A percentile compares a stretch with the other conserved stretches of the same genome.
These are phyloP conservation scores for Polypterus senegalus DNA, from an alignment of 2,113 vertebrate species.

Conservation along the genomic window DNA sequence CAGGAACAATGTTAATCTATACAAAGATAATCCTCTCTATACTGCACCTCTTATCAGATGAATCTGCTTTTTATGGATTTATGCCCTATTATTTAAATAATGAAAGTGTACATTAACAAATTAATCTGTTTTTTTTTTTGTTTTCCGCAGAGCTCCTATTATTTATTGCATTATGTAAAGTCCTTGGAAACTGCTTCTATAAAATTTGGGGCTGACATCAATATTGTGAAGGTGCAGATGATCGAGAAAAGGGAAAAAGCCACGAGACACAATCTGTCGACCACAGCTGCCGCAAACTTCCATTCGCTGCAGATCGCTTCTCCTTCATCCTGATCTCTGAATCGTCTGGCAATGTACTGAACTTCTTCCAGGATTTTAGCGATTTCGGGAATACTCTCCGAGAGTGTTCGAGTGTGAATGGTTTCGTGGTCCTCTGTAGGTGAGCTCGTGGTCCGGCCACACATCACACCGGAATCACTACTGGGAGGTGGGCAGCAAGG, in stretches of 20 bases:
- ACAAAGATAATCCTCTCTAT: no score
- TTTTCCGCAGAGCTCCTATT: not conserved
- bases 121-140: no score
- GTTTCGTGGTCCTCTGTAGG: slow-evolving; percentile 39
- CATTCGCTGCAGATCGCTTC: slow-evolving; percentile 74
- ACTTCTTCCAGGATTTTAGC: slow-evolving; percentile 67
- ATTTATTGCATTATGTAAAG: slow-evolving; percentile 53
- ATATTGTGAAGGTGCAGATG: slow-evolving; percentile 76
- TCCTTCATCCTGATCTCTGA: slow-evolving; percentile 65
- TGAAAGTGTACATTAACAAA: no score
- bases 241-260: slow-evolving; percentile 79
- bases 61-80: no score
- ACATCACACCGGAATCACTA: slow-evolving; percentile 46
- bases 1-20: no score
- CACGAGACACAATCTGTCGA: slow-evolving; percentile 76
- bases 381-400: slow-evolving; percentile 53
- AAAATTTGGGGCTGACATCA: slow-evolving; percentile 82
- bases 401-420: slow-evolving; percentile 35
- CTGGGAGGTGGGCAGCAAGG: slow-evolving; percentile 44
- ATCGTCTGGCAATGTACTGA: slow-evolving; percentile 64
- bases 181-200: slow-evolving; percentile 80
- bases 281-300: slow-evolving; percentile 80
- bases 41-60: no score
- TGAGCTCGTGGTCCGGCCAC: slow-evolving; percentile 24
- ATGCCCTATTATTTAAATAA: no score